phyloP scores from a whole-genome alignment of 2,797 vertebrate species.

The Sebastes diploproa region DNA sequence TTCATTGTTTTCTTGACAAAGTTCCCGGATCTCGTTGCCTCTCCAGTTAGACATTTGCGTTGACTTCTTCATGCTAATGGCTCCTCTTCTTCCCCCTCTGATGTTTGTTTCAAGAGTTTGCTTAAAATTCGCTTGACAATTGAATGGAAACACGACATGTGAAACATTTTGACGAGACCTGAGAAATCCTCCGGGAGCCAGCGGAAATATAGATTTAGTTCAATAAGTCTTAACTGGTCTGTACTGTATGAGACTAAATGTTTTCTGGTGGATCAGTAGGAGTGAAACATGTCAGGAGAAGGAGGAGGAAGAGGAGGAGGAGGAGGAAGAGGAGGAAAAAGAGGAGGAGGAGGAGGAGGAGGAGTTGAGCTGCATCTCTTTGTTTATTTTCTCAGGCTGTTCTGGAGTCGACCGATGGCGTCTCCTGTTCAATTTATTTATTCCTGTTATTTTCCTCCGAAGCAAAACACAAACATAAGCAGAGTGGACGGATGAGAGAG shows the following conservation, averaged over 20 bases:
- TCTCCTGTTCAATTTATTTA: conserved; percentile 75
- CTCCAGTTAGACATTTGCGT: too few species aligned
- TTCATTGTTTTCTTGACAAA: too few species aligned
- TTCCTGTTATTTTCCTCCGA: conserved; percentile 82
- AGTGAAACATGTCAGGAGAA: neutral
- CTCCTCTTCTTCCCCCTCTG: too few species aligned
- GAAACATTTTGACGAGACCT: neutral
- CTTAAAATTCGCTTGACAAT: too few species aligned
- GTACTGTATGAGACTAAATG: neutral
- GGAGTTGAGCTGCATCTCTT: conserved; percentile 5
- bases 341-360: neutral
- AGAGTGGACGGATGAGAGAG: neutral
- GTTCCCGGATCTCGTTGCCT: rapidly evolving
- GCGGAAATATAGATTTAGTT: too few species aligned
- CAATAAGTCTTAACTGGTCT: neutral
- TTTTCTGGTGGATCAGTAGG: neutral
- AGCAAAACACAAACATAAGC: conserved; percentile 31
- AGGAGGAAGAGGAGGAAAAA: neutral
- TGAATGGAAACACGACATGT: too few species aligned
- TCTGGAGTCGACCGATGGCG: conserved; percentile 59
- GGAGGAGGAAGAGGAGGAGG: neutral
- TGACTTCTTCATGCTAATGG: too few species aligned
- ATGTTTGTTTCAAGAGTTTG: too few species aligned
- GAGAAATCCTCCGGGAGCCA: neutral
- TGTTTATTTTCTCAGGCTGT: conserved; percentile 74